Percentiles rank a stretch among this genome's conserved stretches.
These are phyloP conservation scores for Mus pahari DNA, from an alignment of 2,113 vertebrate species.

Conservation along the genomic window DNA sequence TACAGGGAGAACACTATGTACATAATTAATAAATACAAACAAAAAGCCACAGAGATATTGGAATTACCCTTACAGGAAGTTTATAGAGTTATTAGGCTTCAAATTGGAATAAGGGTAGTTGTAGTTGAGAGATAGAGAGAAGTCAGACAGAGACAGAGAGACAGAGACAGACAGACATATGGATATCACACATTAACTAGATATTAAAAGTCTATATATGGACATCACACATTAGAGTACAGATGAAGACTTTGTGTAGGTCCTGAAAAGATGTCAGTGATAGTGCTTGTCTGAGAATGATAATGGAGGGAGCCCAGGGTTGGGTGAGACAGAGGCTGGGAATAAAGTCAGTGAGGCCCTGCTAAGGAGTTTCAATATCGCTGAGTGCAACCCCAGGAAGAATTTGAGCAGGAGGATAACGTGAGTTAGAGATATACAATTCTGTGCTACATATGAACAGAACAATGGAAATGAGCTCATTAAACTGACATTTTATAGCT, in stretches of 20 bases:
- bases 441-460: background rate
- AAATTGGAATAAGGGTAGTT: background rate
- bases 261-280: background rate
- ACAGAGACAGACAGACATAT: background rate
- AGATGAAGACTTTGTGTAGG: background rate
- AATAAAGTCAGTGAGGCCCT: background rate
- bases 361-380: background rate
- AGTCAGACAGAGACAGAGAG: background rate
- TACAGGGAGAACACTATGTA: too few relatives aligned
- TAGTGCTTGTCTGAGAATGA: background rate
- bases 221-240: background rate
- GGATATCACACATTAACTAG: background rate
- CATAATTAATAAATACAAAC: too few relatives aligned
- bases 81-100: background rate
- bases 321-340: background rate
- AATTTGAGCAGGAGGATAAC: background rate
- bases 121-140: background rate
- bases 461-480: background rate
- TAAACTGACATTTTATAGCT: constrained; percentile 23
- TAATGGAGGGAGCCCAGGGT: fast-evolving
- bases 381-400: background rate
- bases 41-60: too few relatives aligned
- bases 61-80: background rate
- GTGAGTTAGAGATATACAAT: background rate
- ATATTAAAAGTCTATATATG: background rate